Evolutionary conservation across 2,797 vertebrate genomes (phyloP).

Genomic region (Hydrophis major): DNA sequence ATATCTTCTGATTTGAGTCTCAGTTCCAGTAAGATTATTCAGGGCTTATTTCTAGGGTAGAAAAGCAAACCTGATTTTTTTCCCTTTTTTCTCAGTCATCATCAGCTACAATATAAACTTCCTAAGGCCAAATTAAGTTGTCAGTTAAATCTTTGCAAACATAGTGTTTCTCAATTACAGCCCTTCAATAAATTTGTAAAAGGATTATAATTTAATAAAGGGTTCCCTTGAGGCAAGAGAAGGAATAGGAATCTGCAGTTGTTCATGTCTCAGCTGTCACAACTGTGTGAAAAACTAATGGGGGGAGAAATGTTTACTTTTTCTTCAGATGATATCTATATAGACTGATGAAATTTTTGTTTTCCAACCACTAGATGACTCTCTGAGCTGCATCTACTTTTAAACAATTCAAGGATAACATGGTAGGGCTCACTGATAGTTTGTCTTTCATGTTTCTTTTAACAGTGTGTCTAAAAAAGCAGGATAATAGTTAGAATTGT

Average conservation of each 20-base stretch:
- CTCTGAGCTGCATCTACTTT: neutral
- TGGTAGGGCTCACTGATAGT: neutral
- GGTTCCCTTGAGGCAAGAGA: slow-evolving; percentile 3
- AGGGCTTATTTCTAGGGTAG: neutral
- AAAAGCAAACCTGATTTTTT: neutral
- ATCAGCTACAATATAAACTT: neutral
- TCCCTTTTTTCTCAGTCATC: neutral
- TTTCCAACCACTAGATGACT: slow-evolving; percentile 23
- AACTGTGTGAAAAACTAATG: neutral
- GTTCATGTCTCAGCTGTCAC: neutral
- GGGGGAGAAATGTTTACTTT: slow-evolving; percentile 1
- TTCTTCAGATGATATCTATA: neutral
- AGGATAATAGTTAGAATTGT: neutral
- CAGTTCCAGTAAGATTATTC: neutral
- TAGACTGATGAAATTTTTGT: slow-evolving; percentile 8
- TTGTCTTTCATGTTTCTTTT: neutral
- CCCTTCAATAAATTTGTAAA: slow-evolving; percentile 22
- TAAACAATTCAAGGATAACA: neutral
- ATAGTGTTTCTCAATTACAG: neutral
- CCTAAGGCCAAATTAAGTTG: slow-evolving; percentile 18
- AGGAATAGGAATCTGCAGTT: neutral
- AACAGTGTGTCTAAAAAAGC: neutral
- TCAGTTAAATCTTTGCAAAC: neutral
- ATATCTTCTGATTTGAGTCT: neutral
- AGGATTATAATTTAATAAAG: slow-evolving; percentile 25